Percentiles rank a stretch among this genome's conserved stretches.
These are phyloP conservation scores for Enteromius viviparus DNA, from an alignment of 2,797 vertebrate species.

Conservation along the genomic window DNA sequence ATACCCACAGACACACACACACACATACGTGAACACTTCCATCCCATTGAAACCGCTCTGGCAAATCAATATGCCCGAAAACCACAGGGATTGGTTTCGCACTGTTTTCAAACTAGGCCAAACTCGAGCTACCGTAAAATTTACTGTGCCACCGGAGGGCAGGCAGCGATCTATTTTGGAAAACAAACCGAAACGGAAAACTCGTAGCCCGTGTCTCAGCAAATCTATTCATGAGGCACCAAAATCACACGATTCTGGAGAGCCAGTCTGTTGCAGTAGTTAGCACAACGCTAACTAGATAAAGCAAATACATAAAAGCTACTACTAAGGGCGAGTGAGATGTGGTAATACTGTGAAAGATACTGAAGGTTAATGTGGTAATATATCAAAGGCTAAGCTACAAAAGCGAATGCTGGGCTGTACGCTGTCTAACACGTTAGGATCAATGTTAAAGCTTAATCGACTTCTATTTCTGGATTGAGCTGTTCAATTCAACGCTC, in stretches of 20 bases:
- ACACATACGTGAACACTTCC: slow-evolving; percentile 48
- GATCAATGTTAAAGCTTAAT: slow-evolving; percentile 49
- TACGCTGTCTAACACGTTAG: slow-evolving; percentile 21
- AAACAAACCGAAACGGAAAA: slow-evolving; percentile 62
- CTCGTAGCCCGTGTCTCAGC: slow-evolving; percentile 51
- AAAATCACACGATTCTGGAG: slow-evolving; percentile 47
- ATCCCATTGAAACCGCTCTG: slow-evolving; percentile 66
- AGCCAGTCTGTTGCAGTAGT: slow-evolving; percentile 31
- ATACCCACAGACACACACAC: slow-evolving; percentile 45
- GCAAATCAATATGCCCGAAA: slow-evolving; percentile 71
- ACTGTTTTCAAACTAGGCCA: slow-evolving; percentile 74
- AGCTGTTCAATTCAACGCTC: slow-evolving; percentile 41
- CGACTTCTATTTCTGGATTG: slow-evolving; percentile 51
- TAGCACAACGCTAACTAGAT: slow-evolving; percentile 42
- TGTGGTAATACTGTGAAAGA: slow-evolving; percentile 48
- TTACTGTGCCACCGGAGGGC: slow-evolving; percentile 62
- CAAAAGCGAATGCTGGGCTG: slow-evolving; percentile 32
- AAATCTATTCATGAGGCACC: slow-evolving; percentile 51
- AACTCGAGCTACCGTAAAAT: slow-evolving; percentile 70
- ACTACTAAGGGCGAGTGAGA: slow-evolving; percentile 47
- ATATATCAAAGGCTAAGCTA: slow-evolving; percentile 41
- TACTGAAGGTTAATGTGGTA: slow-evolving; percentile 56
- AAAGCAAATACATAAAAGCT: slow-evolving; percentile 50
- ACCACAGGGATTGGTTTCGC: slow-evolving; percentile 72
- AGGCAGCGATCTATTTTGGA: slow-evolving; percentile 58